Percentiles rank a stretch among this genome's conserved stretches.
Evolutionary conservation across 2,113 vertebrate genomes (phyloP).

Genomic region (Otocyon megalotis): DNA sequence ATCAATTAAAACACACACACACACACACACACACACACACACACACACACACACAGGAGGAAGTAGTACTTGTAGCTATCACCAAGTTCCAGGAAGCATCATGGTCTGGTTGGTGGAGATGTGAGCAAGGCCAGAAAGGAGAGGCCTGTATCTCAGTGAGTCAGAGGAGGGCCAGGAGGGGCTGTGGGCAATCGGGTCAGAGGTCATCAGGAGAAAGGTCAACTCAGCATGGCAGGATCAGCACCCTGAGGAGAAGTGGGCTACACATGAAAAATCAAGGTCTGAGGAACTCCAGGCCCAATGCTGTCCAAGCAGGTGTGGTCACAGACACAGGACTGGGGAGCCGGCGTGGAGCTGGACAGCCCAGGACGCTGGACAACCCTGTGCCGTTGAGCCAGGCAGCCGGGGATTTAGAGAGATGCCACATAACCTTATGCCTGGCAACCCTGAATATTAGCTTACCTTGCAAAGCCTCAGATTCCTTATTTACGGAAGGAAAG

Average conservation of each 20-base stretch:
- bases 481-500: background rate
- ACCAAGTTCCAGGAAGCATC: conserved; percentile 22
- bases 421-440: too few relatives aligned
- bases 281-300: background rate
- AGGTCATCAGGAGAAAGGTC: background rate
- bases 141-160: background rate
- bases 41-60: background rate
- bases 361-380: background rate
- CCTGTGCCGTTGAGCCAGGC: background rate
- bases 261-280: background rate
- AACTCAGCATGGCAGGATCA: background rate
- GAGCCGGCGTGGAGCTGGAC: background rate
- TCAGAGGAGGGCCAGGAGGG: background rate
- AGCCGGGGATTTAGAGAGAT: background rate
- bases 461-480: background rate
- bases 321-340: background rate
- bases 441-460: background rate
- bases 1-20: too few relatives aligned
- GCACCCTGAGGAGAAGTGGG: background rate
- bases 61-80: conserved; percentile 13
- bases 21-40: too few relatives aligned
- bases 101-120: background rate
- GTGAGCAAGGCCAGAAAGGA: background rate
- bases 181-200: background rate
- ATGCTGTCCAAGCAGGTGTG: background rate